A percentile compares a stretch with the other conserved stretches of the same genome.
Evolutionary conservation across 1,140 invertebrate genomes (phyloP).

Genomic region (Watersipora subatra): DNA sequence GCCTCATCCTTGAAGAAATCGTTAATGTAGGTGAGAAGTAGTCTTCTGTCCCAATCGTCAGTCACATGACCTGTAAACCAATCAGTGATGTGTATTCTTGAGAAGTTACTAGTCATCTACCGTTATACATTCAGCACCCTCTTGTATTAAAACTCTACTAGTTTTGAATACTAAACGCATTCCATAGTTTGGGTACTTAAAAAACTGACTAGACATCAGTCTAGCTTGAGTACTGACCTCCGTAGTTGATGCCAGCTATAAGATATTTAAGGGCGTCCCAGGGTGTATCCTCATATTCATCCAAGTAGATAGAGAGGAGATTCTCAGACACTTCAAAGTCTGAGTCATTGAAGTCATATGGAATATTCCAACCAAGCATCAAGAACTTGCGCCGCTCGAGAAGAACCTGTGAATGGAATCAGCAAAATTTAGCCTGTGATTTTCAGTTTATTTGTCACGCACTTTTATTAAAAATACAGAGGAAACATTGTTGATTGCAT

Average conservation of each 20-base stretch:
- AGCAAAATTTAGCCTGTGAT: too few relatives aligned
- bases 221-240: slow-evolving; percentile 17
- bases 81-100: too few relatives aligned
- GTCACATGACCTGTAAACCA: slow-evolving; percentile 38
- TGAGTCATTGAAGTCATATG: slow-evolving; percentile 66
- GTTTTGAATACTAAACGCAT: too few relatives aligned
- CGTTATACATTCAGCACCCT: too few relatives aligned
- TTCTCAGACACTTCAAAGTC: slow-evolving; percentile 79
- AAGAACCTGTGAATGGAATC: slow-evolving; percentile 28
- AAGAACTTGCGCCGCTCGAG: slow-evolving; percentile 42
- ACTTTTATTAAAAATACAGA: too few relatives aligned
- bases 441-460: too few relatives aligned
- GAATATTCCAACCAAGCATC: slow-evolving; percentile 44
- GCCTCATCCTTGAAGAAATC: slow-evolving; percentile 62
- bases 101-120: too few relatives aligned
- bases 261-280: slow-evolving; percentile 43
- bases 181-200: too few relatives aligned
- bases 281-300: slow-evolving; percentile 62
- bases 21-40: slow-evolving; percentile 61
- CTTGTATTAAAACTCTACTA: too few relatives aligned
- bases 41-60: slow-evolving; percentile 37
- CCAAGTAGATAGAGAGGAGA: slow-evolving; percentile 61
- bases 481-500: too few relatives aligned
- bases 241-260: slow-evolving; percentile 43
- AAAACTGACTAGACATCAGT: too few relatives aligned